Evolutionary conservation across 2,888 invertebrate species (phyloP), one percentile per base, ranked within the genome.

Genomic region (Conomelus anceps): DNA sequence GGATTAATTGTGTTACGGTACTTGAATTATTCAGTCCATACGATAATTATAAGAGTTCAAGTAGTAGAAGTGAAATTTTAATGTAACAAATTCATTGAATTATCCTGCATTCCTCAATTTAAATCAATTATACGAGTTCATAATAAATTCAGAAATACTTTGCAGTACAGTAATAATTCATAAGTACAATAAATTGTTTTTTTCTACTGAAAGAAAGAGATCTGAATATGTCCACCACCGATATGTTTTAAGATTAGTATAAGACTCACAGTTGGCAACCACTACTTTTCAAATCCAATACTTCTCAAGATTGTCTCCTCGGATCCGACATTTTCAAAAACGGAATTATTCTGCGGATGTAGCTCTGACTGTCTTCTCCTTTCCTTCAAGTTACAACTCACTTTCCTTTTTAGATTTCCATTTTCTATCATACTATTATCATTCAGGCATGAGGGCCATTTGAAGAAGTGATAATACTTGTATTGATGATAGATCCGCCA

Each of bases 401-500:
- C 13, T 22, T 20, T 22, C 23, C n/a, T 3, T 6, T 20, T 22
- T 4, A 22, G 20, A 85, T 85, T 85, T 24, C 20, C n/a, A n/a
- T 11, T 85, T 23, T 85, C n/a, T 1, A n/a, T 23, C 85, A 23
- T 23, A 24, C 24, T 20, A 85, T 26, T 63, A 63, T 89, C 85
- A 84, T 89, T 96, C 96, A 92, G 95, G 96, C 93, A 97, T 95
- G 84, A 98, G 94, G 24, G 97, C 96, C 92, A 98, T 94, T 93
- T 98, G 98, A 90, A 98, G 93, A 84, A 98, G 94, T 0, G 98
- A 97, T 93, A 98, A 95, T 0, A 98, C 97, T 91, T 96, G 96
- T 90, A 98, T 95, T 0, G 98, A 97, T 0, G 98, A 98, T 87
- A 98, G 94, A 93, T 98, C 98, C 0, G 98, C 97, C 84, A 98